Base-by-base conservation (phyloP, 1,140 invertebrate species). In the Saxidomus purpurata region DNA sequence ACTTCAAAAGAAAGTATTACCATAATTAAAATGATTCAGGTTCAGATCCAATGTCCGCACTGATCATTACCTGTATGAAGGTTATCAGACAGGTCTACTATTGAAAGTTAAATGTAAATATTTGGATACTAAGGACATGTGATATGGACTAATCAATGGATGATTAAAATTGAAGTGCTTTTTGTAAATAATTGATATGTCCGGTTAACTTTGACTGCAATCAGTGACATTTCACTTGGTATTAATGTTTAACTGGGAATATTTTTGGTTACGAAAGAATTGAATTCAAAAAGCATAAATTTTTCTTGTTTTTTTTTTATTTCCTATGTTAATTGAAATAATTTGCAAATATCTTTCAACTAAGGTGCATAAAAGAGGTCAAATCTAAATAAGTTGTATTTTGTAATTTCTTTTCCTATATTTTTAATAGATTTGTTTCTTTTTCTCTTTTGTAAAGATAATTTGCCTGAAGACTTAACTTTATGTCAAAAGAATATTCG, bases 161-260 rank as follows among this genome's bases (percentile, higher is more conserved):
- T 52, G 47, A 77, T 77, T 77, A 77, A 47, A 71, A 40, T 22
- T 71, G 67, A 71, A 71, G 67, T 71, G 67, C 36, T 71, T 71
- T 71, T 71, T 71, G 67, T 71, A 71, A 71, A 71, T 71, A 71
- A 71, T 36, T 71, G 67, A 71, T 63, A 63, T 63, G 59, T 63
- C 59, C 59, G 28, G 28, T 28, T 8, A 63, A n/a, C 59, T 63
- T 28, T 43, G 43, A 43, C 43, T 43, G 43, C 4, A 15, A 43
- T 4, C 43, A 43, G 43, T 43, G 43, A 15, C 43, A 15, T 8
- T 43, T 43, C 6, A 43, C 4, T 43, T 43, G 4, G 43, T 15
- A 43, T 43, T 43, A 43, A 43, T 43, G 15, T 43, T 43, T 43
- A 43, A 43, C 43, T 8, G 15, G 43, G 43, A 43, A 43, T 43